A percentile compares a stretch with the other conserved stretches of the same genome.
phyloP scores from a whole-genome alignment of 2,113 vertebrate genomes.

The Chaetura pelagica region DNA sequence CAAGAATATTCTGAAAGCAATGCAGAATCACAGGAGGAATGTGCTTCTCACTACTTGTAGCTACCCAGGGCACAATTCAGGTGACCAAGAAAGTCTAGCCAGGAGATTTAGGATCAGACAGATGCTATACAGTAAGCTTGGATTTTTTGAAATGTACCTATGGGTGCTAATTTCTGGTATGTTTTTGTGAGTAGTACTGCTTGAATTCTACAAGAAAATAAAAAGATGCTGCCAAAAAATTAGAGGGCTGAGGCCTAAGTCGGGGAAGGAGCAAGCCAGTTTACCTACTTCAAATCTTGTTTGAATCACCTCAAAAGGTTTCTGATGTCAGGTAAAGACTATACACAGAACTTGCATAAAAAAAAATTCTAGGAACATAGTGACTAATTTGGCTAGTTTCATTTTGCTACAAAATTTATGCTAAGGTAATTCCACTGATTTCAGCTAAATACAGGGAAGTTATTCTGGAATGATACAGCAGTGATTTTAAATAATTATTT shows the following conservation, averaged over 20 bases:
- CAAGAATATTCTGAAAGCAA: background rate
- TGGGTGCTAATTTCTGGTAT: background rate
- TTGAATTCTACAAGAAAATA: background rate
- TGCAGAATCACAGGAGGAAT: background rate
- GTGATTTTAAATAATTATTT: background rate
- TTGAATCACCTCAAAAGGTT: background rate
- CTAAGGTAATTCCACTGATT: background rate
- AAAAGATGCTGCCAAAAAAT: background rate
- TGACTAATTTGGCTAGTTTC: background rate
- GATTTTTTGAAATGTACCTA: background rate
- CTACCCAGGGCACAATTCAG: background rate
- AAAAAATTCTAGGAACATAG: background rate
- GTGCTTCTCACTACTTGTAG: background rate
- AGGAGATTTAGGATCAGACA: background rate
- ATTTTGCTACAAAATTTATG: background rate
- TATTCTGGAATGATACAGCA: background rate
- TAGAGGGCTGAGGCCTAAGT: background rate
- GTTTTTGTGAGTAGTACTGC: background rate
- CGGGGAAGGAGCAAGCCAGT: background rate
- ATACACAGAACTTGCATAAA: background rate
- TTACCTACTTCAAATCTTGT: background rate
- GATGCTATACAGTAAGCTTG: background rate
- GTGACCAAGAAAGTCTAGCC: background rate
- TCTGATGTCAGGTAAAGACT: background rate
- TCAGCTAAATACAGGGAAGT: background rate